Evolutionary conservation across 2,113 vertebrate species (phyloP), one percentile per base, ranked within the genome.

Genomic region (Girardinichthys multiradiatus): DNA sequence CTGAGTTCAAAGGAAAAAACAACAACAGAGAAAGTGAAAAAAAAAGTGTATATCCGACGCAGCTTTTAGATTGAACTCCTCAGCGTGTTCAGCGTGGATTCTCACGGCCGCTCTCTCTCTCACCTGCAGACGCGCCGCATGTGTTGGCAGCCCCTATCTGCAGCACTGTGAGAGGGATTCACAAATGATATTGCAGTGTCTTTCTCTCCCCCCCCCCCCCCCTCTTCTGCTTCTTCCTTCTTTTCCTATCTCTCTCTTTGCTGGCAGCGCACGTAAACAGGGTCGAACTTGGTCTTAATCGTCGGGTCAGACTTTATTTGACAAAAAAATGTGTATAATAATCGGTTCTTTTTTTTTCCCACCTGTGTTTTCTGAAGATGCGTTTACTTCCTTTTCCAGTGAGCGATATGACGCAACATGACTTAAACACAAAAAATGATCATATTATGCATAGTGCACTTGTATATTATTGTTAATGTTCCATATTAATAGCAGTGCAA

Each of bases 121-220:
- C 96, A 97, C 96, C 96, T 97, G 96, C 96, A 96, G 95, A 94
- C 92, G 94, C 95, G 92, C 95, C 94, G 96, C 96, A 91, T 94
- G 95, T 93, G 94, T 95, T 95, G 95, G 95, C 95, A 88, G 94
- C 94, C 93, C 92, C 95, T 95, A 95, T 96, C 96, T 96, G 97
- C 96, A 96, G 97, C 97, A 95, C 94, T 92, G 89, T 90, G 95
- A 95, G 95, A 95, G 94, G 95, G 95, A 96, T 94, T 96, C 96
- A 92, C 95, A 96, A 96, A 97, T 96, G 96, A 97, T 96, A 96
- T 97, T 97, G 96, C 96, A 95, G 96, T 94, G 95, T 93, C 93
- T 77, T 93, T 83, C 89, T 67, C 65, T 81, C 65, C 37, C 4
- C 37, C 17, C 1, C 54, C 61, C 31, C 2, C 75, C 57, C 48